Evolutionary conservation across 2,888 invertebrate genomes (phyloP).

Genomic region (Noctua janthe): DNA sequence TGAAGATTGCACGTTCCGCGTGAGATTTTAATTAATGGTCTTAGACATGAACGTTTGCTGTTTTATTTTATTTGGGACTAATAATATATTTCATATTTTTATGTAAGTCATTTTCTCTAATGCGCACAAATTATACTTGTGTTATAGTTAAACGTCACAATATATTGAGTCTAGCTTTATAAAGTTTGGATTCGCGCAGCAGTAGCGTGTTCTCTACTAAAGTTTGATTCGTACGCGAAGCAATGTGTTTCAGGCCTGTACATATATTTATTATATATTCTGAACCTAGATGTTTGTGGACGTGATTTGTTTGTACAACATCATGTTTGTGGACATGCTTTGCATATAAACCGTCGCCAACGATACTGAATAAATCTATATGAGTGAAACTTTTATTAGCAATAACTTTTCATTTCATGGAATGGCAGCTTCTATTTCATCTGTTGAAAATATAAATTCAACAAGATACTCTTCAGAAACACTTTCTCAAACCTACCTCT

Average conservation of each 20-base stretch:
- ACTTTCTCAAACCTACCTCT: slow-evolving; percentile 57
- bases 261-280: slow-evolving; percentile 23
- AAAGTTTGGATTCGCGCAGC: not conserved
- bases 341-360: slow-evolving; percentile 35
- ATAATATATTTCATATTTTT: slow-evolving; percentile 28
- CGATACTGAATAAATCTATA: slow-evolving; percentile 18
- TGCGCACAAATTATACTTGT: slow-evolving; percentile 1
- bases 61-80: slow-evolving; percentile 12
- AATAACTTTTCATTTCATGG: slow-evolving; percentile 35
- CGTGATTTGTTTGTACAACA: slow-evolving; percentile 53
- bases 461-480: slow-evolving; percentile 60
- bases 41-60: slow-evolving; percentile 12
- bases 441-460: slow-evolving; percentile 25
- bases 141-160: not conserved
- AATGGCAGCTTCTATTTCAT: slow-evolving; percentile 17
- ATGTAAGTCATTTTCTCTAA: slow-evolving; percentile 15
- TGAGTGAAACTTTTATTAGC: slow-evolving; percentile 22
- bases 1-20: slow-evolving; percentile 47
- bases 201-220: not conserved
- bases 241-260: slow-evolving; percentile 33
- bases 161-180: slow-evolving; percentile 9
- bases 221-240: slow-evolving; percentile 24
- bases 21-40: slow-evolving; percentile 40
- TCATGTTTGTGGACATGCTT: slow-evolving; percentile 35
- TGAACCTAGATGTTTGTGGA: slow-evolving; percentile 41